Percentiles rank a stretch among this genome's conserved stretches.
Evolutionary conservation across 2,797 vertebrate genomes (phyloP).

Genomic region (Ciconia nigra): DNA sequence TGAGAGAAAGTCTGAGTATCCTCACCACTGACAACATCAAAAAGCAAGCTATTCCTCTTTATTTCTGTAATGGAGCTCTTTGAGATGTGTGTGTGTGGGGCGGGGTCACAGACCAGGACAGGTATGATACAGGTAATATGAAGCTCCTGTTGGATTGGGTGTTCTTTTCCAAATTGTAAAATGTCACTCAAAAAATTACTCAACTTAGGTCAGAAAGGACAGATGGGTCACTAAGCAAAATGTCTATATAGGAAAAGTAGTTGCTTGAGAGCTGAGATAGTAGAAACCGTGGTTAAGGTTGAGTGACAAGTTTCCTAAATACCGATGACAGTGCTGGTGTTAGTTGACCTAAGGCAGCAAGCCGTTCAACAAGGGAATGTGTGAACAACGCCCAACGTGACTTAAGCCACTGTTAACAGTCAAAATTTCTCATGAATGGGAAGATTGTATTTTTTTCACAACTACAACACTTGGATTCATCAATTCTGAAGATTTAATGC

Average conservation of each 20-base stretch:
- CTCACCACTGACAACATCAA: neutral
- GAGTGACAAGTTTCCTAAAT: neutral
- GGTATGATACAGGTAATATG: neutral
- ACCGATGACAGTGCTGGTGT: neutral
- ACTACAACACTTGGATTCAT: constrained; percentile 1
- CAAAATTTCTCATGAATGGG: constrained; percentile 56
- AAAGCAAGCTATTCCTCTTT: neutral
- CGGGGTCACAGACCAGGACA: neutral
- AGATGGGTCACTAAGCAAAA: neutral
- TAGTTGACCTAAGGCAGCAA: neutral
- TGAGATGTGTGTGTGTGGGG: neutral
- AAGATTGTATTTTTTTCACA: neutral
- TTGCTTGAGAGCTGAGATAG: neutral
- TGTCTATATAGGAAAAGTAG: neutral
- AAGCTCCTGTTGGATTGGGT: neutral
- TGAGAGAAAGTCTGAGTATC: neutral
- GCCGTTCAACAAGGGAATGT: neutral
- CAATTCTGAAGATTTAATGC: constrained; percentile 9
- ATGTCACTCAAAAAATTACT: neutral
- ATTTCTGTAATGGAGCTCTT: neutral
- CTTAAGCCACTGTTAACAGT: neutral
- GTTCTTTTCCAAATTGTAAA: neutral
- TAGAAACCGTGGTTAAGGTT: neutral
- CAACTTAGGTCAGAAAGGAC: neutral
- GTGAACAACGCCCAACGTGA: neutral